Percentiles rank a stretch among this genome's conserved stretches.
These are phyloP conservation scores for Zaprionus taronus DNA, from an alignment of 1,140 invertebrate species.

Conservation along the genomic window DNA sequence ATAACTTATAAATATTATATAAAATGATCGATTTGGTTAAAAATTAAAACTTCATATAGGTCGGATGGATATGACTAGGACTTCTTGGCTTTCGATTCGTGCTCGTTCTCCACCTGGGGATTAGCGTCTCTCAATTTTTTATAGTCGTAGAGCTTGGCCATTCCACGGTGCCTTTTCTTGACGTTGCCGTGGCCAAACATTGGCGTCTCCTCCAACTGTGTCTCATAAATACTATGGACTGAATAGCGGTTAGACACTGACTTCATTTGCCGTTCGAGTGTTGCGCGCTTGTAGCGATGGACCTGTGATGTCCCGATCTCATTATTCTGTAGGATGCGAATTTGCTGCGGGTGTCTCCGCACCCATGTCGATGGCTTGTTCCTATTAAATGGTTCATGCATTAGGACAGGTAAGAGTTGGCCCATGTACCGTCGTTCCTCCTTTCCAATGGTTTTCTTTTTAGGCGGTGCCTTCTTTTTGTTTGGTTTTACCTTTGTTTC, in stretches of 20 bases:
- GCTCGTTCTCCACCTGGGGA: no score
- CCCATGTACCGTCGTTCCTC: background rate
- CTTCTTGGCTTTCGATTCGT: no score
- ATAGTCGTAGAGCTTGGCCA: no score
- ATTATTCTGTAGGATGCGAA: background rate
- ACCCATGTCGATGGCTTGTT: background rate
- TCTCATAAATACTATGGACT: background rate
- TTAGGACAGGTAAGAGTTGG: background rate
- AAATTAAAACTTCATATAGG: no score
- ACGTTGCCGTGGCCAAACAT: no score
- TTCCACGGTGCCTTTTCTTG: no score
- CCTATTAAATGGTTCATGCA: background rate
- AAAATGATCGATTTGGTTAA: no score
- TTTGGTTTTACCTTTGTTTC: background rate
- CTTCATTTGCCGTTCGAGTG: background rate
- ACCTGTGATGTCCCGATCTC: background rate
- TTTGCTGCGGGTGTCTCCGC: background rate
- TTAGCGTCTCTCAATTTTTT: no score
- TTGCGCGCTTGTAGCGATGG: background rate
- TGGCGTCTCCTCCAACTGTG: no score
- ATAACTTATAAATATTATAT: no score
- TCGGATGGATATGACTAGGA: no score
- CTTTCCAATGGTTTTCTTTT: background rate
- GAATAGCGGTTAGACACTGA: background rate
- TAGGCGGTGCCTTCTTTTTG: background rate